Evolutionary conservation across 2,113 vertebrate genomes (phyloP), one percentile per base, ranked within the genome.

Genomic region (Podilymbus podiceps): DNA sequence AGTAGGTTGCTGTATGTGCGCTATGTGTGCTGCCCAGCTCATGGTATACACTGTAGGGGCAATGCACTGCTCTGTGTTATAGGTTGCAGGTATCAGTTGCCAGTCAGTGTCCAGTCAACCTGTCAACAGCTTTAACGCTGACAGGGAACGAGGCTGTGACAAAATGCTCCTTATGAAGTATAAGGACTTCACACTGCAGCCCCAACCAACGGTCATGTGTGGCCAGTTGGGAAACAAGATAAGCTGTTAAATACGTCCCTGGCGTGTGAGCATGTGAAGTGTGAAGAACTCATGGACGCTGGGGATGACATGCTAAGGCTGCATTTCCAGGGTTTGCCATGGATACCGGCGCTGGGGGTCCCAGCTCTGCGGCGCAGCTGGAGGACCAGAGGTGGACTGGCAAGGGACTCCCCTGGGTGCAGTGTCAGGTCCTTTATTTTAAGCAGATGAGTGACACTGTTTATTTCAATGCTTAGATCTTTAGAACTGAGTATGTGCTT

Each of bases 261-360:
- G 10, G 8, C 4, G 4, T 4, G 0, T 6, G n/a, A 78, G 35
- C n/a, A 55, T 0, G 1, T 33, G 49, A 38, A 40, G 28, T 18
- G 25, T 9, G 69, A 73, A 58, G 46, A 19, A 8, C 8, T 88
- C n/a, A 2, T 46, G 53, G 24, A 21, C 6, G 4, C 38, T 18
- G 28, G 21, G 38, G 28, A 11, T 6, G 20, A 31, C 47, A 46
- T 2, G 4, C 0, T 0, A 47, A 72, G 23, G 35, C 12, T 66
- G 5, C 10, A 6, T 81, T 63, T 77, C 79, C 0, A 1, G 56
- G 25, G 20, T 35, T 87, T 72, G 24, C 58, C 0, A 0, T 20
- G 33, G 42, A 15, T 13, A n/a, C 12, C 30, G 18, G 25, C 4
- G 4, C 20, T 46, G 19, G 11, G 24, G 10, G 6, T 23, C 10